These are phyloP conservation scores for Momotus momota DNA, from an alignment of 2,797 vertebrate species.

Conservation along the genomic window DNA sequence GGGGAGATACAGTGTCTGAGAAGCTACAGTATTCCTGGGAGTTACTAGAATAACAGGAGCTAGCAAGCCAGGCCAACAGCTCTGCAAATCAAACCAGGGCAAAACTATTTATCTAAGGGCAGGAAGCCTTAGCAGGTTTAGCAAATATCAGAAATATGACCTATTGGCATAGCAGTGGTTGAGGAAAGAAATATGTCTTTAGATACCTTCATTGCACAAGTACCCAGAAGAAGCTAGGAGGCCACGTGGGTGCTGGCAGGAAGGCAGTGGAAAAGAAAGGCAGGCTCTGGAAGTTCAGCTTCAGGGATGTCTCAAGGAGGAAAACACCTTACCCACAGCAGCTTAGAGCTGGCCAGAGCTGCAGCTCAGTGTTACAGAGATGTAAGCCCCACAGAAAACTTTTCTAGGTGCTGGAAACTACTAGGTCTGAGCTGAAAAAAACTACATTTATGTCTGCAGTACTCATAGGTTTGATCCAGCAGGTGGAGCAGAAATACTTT, in stretches of 20 bases:
- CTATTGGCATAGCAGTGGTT: background rate
- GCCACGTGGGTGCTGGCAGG: background rate
- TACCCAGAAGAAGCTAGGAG: background rate
- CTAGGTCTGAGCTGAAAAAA: background rate
- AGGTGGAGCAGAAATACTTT: background rate
- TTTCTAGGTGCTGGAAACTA: background rate
- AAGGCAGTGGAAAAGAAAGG: background rate
- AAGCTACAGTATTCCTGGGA: background rate
- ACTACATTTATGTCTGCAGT: background rate
- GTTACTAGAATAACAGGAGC: background rate
- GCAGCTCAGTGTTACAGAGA: background rate
- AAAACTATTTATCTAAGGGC: background rate
- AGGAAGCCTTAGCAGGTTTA: background rate
- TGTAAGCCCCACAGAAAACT: background rate
- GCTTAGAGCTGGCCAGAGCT: background rate
- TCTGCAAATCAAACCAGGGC: background rate
- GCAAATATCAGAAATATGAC: background rate
- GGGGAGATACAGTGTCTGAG: background rate
- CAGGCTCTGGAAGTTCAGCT: background rate
- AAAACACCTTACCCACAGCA: background rate
- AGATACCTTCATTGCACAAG: background rate
- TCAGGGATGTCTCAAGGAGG: background rate
- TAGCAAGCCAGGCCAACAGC: background rate
- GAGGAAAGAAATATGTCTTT: background rate
- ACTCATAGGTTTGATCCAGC: background rate